A percentile compares a stretch with the other conserved stretches of the same genome.
Evolutionary conservation across 2,113 vertebrate species (phyloP).

Genomic region (Strix aluco): DNA sequence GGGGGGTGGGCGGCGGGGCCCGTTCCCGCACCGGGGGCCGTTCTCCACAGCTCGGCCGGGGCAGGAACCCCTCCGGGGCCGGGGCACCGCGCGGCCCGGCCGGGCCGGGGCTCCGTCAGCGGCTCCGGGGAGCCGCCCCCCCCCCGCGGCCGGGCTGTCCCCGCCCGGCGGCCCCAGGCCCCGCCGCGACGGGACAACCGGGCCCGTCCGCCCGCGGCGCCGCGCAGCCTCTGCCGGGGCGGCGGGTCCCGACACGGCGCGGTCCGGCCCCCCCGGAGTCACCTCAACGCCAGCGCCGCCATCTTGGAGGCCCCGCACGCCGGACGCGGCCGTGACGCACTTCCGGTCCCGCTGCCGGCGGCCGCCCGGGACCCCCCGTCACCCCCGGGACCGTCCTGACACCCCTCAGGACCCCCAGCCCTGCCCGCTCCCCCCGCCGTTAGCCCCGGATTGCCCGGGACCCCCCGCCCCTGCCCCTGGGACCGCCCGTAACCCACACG

Average conservation of each 20-base stretch:
- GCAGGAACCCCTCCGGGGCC: background rate
- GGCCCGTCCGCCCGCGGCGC: background rate
- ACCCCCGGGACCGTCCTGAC: too few species aligned
- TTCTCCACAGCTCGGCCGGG: background rate
- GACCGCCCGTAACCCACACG: background rate
- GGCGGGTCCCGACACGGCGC: background rate
- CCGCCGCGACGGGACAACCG: background rate
- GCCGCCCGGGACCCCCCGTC: too few species aligned
- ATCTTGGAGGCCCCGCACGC: background rate
- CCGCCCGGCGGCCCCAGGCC: too few species aligned
- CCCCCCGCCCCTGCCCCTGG: too few species aligned
- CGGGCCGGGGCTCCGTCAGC: background rate
- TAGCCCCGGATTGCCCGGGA: too few species aligned
- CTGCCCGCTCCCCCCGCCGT: too few species aligned
- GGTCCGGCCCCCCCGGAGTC: background rate
- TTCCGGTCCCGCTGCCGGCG: background rate
- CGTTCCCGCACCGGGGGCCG: too few species aligned
- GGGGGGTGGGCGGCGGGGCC: background rate
- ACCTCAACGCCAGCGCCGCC: conserved; percentile 21
- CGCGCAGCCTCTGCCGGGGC: too few species aligned
- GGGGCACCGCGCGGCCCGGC: too few species aligned
- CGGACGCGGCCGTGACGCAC: background rate
- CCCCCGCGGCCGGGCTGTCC: too few species aligned
- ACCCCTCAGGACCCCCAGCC: too few species aligned
- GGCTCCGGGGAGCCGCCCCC: background rate